A percentile compares a stretch with the other conserved stretches of the same genome.
Evolutionary conservation across 2,888 invertebrate genomes (phyloP).

Genomic region (Platycheirus albimanus): DNA sequence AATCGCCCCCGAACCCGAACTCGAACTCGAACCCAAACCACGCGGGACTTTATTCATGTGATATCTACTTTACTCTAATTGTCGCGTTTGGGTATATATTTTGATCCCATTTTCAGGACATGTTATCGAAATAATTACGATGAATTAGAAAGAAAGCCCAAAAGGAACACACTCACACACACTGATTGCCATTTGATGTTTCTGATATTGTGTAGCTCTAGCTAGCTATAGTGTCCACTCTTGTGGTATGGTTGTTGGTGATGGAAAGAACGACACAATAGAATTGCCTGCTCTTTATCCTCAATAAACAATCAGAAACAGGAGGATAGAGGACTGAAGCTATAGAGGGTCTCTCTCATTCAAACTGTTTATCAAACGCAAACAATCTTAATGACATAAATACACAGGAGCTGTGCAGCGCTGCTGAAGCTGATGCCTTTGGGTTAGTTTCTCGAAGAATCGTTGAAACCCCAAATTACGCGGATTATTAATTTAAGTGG

Average conservation of each 20-base stretch:
- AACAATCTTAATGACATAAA: slow-evolving; percentile 83
- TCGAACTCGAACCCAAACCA: not conserved
- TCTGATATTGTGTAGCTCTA: slow-evolving; percentile 30
- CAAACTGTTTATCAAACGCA: slow-evolving; percentile 79
- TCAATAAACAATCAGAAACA: slow-evolving; percentile 47
- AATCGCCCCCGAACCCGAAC: too few species aligned
- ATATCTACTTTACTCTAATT: slow-evolving; percentile 45
- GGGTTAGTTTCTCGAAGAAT: slow-evolving; percentile 69
- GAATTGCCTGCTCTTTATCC: slow-evolving; percentile 58
- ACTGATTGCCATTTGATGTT: slow-evolving; percentile 66
- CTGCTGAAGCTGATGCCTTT: too few species aligned
- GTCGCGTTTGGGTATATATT: slow-evolving; percentile 26
- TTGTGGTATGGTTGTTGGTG: not conserved
- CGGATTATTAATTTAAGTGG: slow-evolving; percentile 83
- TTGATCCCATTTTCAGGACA: slow-evolving; percentile 61
- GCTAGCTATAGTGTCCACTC: slow-evolving; percentile 46
- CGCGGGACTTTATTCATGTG: slow-evolving; percentile 18
- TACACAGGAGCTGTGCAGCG: slow-evolving; percentile 60
- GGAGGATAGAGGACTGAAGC: slow-evolving; percentile 66
- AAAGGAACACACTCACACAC: slow-evolving; percentile 48
- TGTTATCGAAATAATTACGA: slow-evolving; percentile 63
- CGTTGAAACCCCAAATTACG: slow-evolving; percentile 82
- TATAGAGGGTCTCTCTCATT: slow-evolving; percentile 63
- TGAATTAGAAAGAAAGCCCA: slow-evolving; percentile 54
- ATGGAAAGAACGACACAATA: slow-evolving; percentile 35